Evolutionary conservation across 2,113 vertebrate species (phyloP).

Genomic region (Hemicordylus capensis): DNA sequence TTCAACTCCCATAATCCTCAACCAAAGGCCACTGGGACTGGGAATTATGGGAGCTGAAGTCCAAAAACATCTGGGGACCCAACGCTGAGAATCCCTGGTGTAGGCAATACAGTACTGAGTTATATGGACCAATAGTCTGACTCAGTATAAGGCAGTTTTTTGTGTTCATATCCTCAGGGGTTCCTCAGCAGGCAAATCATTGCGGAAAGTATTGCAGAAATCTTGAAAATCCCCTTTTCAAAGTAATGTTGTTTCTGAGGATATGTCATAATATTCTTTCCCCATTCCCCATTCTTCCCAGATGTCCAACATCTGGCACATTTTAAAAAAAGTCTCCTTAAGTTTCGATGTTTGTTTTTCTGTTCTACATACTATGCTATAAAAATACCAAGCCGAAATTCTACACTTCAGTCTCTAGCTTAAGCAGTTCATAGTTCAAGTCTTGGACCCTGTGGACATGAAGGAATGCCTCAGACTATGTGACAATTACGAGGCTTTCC

Average conservation of each 20-base stretch:
- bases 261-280: neutral
- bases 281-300: neutral
- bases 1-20: too few species aligned
- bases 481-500: neutral
- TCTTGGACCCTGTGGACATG: neutral
- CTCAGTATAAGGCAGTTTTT: too few species aligned
- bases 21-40: too few species aligned
- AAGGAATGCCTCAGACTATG: neutral
- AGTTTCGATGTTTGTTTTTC: neutral
- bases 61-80: too few species aligned
- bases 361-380: neutral
- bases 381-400: neutral
- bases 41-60: too few species aligned
- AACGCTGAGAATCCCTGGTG: too few species aligned
- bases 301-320: neutral
- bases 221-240: too few species aligned
- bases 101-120: too few species aligned
- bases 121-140: too few species aligned
- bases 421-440: neutral
- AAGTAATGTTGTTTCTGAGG: neutral
- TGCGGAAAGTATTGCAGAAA: neutral
- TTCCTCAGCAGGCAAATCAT: neutral
- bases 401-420: neutral
- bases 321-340: neutral
- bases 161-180: too few species aligned